Evolutionary conservation across 2,888 invertebrate genomes (phyloP).

Genomic region (Caenorhabditis sp.): DNA sequence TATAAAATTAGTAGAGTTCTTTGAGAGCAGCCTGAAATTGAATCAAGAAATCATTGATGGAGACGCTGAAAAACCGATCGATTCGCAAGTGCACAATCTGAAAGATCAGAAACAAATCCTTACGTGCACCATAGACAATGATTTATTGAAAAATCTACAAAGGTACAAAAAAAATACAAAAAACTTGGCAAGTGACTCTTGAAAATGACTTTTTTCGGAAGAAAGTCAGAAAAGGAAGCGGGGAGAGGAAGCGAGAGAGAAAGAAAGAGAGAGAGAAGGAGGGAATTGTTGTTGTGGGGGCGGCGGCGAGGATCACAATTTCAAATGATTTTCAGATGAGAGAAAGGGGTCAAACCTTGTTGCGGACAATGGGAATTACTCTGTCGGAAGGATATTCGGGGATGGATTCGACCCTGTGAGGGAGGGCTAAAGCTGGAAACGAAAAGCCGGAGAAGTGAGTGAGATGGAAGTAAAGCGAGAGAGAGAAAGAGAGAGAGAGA

Average conservation of each 20-base stretch:
- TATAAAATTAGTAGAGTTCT: no score
- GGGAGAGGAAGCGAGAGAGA: conserved; percentile 6
- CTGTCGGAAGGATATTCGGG: background rate
- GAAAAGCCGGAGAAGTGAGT: conserved; percentile 3
- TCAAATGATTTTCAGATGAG: conserved; percentile 6
- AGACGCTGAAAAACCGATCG: no score
- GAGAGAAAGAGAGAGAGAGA: background rate
- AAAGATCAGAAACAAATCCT: no score
- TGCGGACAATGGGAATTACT: background rate
- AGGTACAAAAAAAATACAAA: no score
- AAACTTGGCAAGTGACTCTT: no score
- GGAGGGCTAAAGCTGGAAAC: conserved; percentile 19
- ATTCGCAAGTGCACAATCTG: no score
- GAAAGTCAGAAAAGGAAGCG: conserved; percentile 15
- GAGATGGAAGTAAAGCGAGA: conserved; percentile 21
- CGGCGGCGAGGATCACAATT: conserved; percentile 29
- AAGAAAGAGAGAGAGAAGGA: background rate
- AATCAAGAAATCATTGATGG: no score
- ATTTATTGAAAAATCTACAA: no score
- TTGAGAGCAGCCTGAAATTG: no score
- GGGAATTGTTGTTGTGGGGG: conserved; percentile 13
- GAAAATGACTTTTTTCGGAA: background rate
- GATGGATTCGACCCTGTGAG: background rate
- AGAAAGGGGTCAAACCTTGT: background rate
- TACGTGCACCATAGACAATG: no score